Evolutionary conservation across 1,140 invertebrate genomes (phyloP).

Genomic region (Diorhabda carinulata): DNA sequence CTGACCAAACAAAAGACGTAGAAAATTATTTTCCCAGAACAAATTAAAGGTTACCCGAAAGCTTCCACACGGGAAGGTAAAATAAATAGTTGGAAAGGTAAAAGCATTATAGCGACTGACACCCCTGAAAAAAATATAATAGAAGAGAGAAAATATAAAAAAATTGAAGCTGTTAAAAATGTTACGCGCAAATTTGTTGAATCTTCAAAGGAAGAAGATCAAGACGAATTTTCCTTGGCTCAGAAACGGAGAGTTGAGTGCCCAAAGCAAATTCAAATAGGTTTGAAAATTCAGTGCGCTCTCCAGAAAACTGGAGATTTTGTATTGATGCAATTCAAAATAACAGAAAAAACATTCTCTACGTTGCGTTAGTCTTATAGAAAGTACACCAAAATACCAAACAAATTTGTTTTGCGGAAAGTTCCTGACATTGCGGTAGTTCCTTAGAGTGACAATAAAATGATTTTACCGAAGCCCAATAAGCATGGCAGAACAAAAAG

Average conservation of each 20-base stretch:
- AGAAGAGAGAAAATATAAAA: slow-evolving; percentile 6
- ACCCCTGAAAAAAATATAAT: slow-evolving; percentile 3
- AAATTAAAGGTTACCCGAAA: slow-evolving; percentile 1
- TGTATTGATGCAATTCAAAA: neutral
- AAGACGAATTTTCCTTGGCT: neutral
- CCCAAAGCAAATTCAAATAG: slow-evolving; percentile 9
- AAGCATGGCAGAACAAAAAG: too few species aligned
- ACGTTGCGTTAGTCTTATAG: neutral
- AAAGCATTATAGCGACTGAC: slow-evolving; percentile 12
- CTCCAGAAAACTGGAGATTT: too few species aligned
- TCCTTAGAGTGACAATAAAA: too few species aligned
- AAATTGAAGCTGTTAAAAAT: slow-evolving; percentile 4
- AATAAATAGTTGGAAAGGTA: slow-evolving; percentile 10
- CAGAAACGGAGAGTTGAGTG: slow-evolving; percentile 5
- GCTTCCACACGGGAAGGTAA: slow-evolving; percentile 6
- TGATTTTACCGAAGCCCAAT: too few species aligned
- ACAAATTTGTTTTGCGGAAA: slow-evolving; percentile 8
- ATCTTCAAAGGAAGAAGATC: slow-evolving; percentile 11
- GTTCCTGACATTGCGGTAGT: too few species aligned
- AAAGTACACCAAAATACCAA: neutral
- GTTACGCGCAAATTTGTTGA: slow-evolving; percentile 14
- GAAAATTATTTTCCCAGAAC: neutral
- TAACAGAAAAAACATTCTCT: neutral
- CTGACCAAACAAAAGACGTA: neutral
- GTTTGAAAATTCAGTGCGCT: neutral